Evolutionary conservation across 1,140 invertebrate genomes (phyloP), one percentile per base, ranked within the genome.

Genomic region (Drosophila kikkawai): DNA sequence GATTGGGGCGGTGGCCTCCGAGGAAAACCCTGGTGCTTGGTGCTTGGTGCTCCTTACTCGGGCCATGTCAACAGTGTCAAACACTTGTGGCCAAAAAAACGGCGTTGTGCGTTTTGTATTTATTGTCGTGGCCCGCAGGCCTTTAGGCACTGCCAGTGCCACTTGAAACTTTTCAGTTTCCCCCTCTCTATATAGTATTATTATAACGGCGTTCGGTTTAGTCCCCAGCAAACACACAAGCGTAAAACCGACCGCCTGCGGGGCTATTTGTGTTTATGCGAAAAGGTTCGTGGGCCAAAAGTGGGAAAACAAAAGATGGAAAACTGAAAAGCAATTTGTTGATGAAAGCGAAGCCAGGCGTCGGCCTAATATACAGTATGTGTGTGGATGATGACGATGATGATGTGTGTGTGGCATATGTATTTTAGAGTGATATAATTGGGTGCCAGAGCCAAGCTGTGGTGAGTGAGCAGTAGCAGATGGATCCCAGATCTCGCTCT

Each of bases 21-120:
- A 55, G 51, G 51, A 34, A 19, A 55, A 19, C 13, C 7, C 34
- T 29, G 26, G 26, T 29, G 26, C 26, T 5, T 29, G 8, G 13
- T 15, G 51, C 7, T 50, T 9, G 48, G 26, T 12, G 9, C 47
- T n/a, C 19, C 1, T 7, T 45, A 7, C 29, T 68, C 9, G 53
- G 45, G 45, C 32, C 78, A 39, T 76, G 73, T 63, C 68, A 79
- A 85, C 82, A 78, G 48, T 63, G 82, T 71, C 77, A 85, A 81
- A 70, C 82, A 85, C 82, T 85, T 85, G 78, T 82, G 67, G 79
- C 63, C 75, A 75, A 80, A 71, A 71, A 80, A 73, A 64, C 39
- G 61, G 44, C 68, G 37, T 36, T 15, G 73, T 60, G 55, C 42
- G 60, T 22, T 50, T 68, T 71, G 71, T 63, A 57, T 76, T 79